Percentiles rank a stretch among this genome's conserved stretches.
These are phyloP conservation scores for Actinopyga echinites DNA, from an alignment of 53 echinoderm and acorn worm species.

Conservation along the genomic window DNA sequence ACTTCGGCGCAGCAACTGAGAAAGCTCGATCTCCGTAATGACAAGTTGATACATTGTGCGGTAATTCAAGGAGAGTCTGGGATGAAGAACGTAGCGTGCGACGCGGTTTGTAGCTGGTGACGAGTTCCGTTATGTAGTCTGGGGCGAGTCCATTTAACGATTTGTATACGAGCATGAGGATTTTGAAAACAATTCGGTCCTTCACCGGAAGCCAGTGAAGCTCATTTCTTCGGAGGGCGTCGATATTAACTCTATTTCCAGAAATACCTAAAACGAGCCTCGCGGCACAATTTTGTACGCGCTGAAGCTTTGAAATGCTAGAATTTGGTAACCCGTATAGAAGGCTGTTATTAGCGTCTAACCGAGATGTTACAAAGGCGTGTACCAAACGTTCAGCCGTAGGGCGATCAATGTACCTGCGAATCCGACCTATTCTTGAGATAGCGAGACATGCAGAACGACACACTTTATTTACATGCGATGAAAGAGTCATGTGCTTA, in stretches of 20 bases:
- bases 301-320: background rate
- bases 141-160: background rate
- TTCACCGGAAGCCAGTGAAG: background rate
- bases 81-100: background rate
- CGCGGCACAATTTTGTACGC: background rate
- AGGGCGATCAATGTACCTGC: background rate
- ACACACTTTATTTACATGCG: background rate
- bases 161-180: background rate
- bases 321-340: background rate
- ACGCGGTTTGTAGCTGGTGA: background rate
- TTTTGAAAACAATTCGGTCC: no score
- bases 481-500: no score
- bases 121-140: background rate
- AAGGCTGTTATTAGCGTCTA: background rate
- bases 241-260: background rate
- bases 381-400: background rate
- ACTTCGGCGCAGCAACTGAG: no score
- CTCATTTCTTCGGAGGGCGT: background rate
- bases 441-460: background rate
- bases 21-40: no score
- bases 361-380: background rate
- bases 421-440: background rate
- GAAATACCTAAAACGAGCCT: background rate
- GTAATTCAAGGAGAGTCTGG: no score
- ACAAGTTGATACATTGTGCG: background rate